These are phyloP conservation scores for Drosophila ambigua DNA, from an alignment of 1,140 invertebrate species.

Conservation along the genomic window DNA sequence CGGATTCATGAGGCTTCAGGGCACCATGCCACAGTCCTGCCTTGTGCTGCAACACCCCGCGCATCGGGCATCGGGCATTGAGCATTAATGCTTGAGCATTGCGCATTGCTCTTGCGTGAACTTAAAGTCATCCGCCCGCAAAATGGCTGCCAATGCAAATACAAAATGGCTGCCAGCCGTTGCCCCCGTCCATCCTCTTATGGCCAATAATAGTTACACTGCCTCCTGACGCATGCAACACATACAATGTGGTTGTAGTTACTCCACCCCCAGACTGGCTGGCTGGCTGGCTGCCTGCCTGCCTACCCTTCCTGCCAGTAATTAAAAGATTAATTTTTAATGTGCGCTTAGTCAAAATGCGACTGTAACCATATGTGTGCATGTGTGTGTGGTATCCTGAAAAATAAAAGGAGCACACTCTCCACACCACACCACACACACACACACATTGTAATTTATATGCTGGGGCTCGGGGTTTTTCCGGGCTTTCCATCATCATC, in stretches of 20 bases:
- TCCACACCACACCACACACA: conserved; percentile 7
- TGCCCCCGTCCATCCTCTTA: too few relatives aligned
- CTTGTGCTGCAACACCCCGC: neutral
- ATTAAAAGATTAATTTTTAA: conserved; percentile 81
- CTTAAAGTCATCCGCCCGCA: conserved; percentile 13
- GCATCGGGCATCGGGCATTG: neutral
- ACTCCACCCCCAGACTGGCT: neutral
- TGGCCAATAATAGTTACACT: too few relatives aligned
- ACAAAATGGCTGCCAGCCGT: conserved; percentile 13
- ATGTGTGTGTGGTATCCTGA: conserved; percentile 16
- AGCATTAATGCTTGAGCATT: too few relatives aligned
- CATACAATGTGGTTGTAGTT: conserved; percentile 7
- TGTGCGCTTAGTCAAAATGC: conserved; percentile 61
- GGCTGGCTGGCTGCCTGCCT: neutral
- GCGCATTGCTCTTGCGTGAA: neutral
- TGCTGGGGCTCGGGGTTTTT: conserved; percentile 4
- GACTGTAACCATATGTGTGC: conserved; percentile 10
- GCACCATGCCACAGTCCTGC: conserved; percentile 11
- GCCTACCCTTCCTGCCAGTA: conserved; percentile 41
- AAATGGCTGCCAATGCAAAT: conserved; percentile 44
- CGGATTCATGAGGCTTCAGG: neutral
- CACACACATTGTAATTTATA: conserved; percentile 70
- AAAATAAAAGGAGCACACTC: conserved; percentile 52
- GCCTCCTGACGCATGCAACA: too few relatives aligned
- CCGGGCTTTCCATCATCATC: conserved; percentile 52